Evolutionary conservation across 1,140 invertebrate species (phyloP), one percentile per base, ranked within the genome.

Genomic region (Bombyx mandarina): DNA sequence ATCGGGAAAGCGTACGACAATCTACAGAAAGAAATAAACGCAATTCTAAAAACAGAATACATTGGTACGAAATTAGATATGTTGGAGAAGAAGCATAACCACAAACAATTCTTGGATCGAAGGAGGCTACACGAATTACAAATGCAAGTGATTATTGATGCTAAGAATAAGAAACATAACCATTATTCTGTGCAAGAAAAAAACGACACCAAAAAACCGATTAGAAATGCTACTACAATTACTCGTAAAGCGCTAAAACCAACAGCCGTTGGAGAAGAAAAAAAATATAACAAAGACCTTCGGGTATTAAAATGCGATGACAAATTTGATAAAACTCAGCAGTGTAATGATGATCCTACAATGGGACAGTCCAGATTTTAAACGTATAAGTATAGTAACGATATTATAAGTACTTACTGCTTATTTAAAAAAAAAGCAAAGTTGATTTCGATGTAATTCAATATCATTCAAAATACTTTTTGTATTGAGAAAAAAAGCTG

Each of bases 1-100:
- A 78, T 82, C 45, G 75, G 69, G 12, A 61, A 54, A 8, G 69
- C 73, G 7, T 82, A 80, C 45, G 73, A 76, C 43, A 65, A 50
- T 2, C 67, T 82, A 49, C 53, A 79, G 10, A 62, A 54, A 44
- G 66, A 75, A 62, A 45, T 75, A 3, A 65, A 56, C 45, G 56
- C 10, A 1, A 10, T 66, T 47, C 10, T 48, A 51, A 54, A 61
- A 58, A 10, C 42, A 57, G 12, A 10, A 7, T 8, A 44, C 7
- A 3, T 35, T 7, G 7, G n/a, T 42, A 10, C 9, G 0, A 7
- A 3, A 55, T n/a, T 50, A n/a, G 48, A 35, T 43, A 54, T 12
- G 53, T 9, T 12, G 45, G 46, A 50, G 43, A 6, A 62, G 57
- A 9, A 44, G 53, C 46, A 42, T 43, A 61, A 58, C 58, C 65